A percentile compares a stretch with the other conserved stretches of the same genome.
phyloP scores from a whole-genome alignment of 2,888 invertebrate species.

The Chrysopilus asiliformis region DNA sequence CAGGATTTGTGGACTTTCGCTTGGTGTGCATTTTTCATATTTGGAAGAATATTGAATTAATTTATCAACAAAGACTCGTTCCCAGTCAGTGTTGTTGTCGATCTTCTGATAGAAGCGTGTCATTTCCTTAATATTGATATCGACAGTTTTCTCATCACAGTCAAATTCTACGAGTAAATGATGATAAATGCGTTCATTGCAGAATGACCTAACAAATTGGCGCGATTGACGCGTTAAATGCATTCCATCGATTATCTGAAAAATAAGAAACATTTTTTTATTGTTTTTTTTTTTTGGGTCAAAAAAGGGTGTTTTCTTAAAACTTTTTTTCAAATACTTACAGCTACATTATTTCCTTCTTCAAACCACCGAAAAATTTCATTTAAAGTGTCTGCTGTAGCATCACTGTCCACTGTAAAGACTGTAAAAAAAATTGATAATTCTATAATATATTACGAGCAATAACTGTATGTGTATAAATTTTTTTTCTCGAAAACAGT shows the following conservation, averaged over 20 bases:
- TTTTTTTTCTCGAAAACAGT: too few species aligned
- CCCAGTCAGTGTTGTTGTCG: slow-evolving; percentile 19
- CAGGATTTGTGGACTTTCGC: slow-evolving; percentile 20
- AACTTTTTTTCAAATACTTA: slow-evolving; percentile 37
- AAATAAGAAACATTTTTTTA: slow-evolving; percentile 17
- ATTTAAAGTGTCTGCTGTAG: slow-evolving; percentile 54
- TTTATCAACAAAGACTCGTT: slow-evolving; percentile 17
- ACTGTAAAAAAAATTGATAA: slow-evolving; percentile 50
- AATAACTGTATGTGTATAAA: too few species aligned
- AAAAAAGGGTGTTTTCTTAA: background rate
- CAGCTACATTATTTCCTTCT: slow-evolving; percentile 66
- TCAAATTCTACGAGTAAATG: slow-evolving; percentile 86
- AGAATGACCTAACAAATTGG: slow-evolving; percentile 59
- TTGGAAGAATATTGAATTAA: slow-evolving; percentile 14
- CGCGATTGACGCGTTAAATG: slow-evolving; percentile 76
- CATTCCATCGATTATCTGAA: slow-evolving; percentile 83
- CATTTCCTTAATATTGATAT: slow-evolving; percentile 46
- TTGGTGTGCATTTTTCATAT: slow-evolving; percentile 19
- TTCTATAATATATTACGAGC: too few species aligned
- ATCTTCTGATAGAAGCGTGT: slow-evolving; percentile 18
- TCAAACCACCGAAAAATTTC: slow-evolving; percentile 74
- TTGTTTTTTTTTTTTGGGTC: background rate
- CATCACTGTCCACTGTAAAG: slow-evolving; percentile 41
- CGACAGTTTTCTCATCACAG: slow-evolving; percentile 52
- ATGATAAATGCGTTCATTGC: slow-evolving; percentile 62